These are phyloP conservation scores for Phalacrocorax pelagicus DNA, from an alignment of 2,113 vertebrate species.

Conservation along the genomic window DNA sequence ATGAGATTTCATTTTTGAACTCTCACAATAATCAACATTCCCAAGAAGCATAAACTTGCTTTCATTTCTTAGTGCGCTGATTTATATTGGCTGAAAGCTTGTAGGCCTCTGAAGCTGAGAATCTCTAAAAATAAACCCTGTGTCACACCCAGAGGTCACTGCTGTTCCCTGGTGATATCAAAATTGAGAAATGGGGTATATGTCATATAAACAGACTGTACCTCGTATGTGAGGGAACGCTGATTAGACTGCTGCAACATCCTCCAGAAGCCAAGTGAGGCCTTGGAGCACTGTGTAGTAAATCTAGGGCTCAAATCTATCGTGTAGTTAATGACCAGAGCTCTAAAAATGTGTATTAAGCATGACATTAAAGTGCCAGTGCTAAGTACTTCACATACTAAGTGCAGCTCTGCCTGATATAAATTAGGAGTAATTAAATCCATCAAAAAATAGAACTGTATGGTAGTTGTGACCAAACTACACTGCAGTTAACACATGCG, in stretches of 20 bases:
- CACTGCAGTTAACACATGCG: neutral
- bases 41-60: neutral
- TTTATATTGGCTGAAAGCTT: neutral
- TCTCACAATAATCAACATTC: neutral
- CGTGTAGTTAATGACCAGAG: neutral
- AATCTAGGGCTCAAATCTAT: neutral
- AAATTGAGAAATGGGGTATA: too few relatives aligned
- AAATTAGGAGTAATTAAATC: conserved; percentile 21
- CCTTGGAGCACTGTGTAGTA: neutral
- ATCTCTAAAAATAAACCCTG: neutral
- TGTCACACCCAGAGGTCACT: neutral
- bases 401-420: neutral
- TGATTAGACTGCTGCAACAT: neutral
- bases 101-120: neutral
- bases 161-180: neutral
- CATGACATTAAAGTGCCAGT: neutral
- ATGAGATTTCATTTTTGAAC: neutral
- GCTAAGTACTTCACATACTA: neutral
- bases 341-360: conserved; percentile 16
- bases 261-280: neutral
- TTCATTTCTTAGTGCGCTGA: neutral
- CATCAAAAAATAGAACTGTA: neutral
- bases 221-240: neutral
- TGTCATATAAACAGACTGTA: fast-evolving
- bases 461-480: neutral